Conservation (phyloP, 2,113 vertebrate species). For the Eira barbara region DNA sequence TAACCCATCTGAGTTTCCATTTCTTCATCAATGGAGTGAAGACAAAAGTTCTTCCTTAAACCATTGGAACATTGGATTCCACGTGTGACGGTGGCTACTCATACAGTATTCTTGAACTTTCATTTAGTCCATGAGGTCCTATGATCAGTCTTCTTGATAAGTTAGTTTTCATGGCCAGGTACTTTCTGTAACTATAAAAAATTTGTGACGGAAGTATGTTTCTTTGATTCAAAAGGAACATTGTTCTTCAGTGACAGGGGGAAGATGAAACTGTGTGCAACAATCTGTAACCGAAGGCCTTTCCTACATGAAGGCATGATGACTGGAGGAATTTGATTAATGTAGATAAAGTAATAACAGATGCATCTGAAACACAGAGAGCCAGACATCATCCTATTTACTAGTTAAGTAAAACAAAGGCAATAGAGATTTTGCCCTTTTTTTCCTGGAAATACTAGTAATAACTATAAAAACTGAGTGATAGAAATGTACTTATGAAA, state of each 20-base stretch:
- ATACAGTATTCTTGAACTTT: background rate
- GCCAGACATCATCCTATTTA: background rate
- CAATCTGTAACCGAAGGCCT: background rate
- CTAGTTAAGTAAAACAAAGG: conserved; percentile 24
- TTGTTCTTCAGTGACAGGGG: conserved; percentile 18
- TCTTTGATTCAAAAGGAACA: background rate
- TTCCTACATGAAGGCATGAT: background rate
- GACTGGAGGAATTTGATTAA: conserved; percentile 37
- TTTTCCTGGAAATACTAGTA: background rate
- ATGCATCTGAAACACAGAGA: background rate
- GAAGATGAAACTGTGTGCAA: background rate
- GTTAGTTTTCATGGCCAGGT: background rate
- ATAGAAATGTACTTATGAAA: conserved; percentile 49
- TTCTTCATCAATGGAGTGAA: background rate
- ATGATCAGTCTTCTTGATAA: background rate
- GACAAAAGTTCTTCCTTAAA: background rate
- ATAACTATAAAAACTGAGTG: background rate
- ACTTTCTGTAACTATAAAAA: background rate
- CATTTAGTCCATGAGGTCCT: background rate
- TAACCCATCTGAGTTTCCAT: background rate
- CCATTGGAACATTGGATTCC: background rate
- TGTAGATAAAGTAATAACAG: background rate
- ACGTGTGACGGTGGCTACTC: background rate
- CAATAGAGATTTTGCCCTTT: background rate
- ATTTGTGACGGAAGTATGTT: background rate